Evolutionary conservation across 2,888 invertebrate species (phyloP).

Genomic region (Drosophila diplacantha): DNA sequence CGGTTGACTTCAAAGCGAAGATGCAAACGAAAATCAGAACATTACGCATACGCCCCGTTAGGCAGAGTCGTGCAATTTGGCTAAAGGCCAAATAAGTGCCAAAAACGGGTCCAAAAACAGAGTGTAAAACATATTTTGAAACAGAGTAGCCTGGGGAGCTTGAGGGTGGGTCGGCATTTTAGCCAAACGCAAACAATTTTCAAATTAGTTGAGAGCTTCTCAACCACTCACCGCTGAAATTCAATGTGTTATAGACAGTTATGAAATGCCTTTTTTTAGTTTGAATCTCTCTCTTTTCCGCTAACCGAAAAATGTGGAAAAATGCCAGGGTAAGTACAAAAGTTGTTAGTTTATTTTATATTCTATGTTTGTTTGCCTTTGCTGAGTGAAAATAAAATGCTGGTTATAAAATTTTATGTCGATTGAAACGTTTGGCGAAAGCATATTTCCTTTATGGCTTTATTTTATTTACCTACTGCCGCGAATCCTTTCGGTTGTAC

Average conservation of each 20-base stretch:
- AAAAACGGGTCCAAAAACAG: slow-evolving; percentile 40
- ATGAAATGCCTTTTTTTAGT: slow-evolving; percentile 42
- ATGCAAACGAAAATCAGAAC: not conserved
- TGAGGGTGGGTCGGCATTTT: not conserved
- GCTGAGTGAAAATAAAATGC: slow-evolving; percentile 59
- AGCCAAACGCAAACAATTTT: slow-evolving; percentile 34
- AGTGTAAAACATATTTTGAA: slow-evolving; percentile 53
- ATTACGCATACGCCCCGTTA: slow-evolving; percentile 37
- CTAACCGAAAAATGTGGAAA: slow-evolving; percentile 17
- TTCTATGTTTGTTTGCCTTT: slow-evolving; percentile 9
- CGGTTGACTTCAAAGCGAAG: slow-evolving; percentile 32
- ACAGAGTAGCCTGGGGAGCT: not conserved
- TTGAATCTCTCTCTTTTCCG: not conserved
- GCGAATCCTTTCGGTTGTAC: slow-evolving; percentile 9
- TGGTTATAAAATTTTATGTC: slow-evolving; percentile 62
- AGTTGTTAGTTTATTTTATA: slow-evolving; percentile 33
- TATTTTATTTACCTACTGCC: slow-evolving; percentile 63
- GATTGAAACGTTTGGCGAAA: slow-evolving; percentile 62
- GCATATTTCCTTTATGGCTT: slow-evolving; percentile 67
- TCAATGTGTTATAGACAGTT: slow-evolving; percentile 55
- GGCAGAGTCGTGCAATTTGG: slow-evolving; percentile 37
- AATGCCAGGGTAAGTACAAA: slow-evolving; percentile 22
- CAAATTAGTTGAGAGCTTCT: slow-evolving; percentile 31
- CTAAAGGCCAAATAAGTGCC: slow-evolving; percentile 50
- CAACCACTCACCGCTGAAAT: slow-evolving; percentile 38